Evolutionary conservation across 2,888 invertebrate genomes (phyloP), one percentile per base, ranked within the genome.

Genomic region (Diplazon laetatorius): DNA sequence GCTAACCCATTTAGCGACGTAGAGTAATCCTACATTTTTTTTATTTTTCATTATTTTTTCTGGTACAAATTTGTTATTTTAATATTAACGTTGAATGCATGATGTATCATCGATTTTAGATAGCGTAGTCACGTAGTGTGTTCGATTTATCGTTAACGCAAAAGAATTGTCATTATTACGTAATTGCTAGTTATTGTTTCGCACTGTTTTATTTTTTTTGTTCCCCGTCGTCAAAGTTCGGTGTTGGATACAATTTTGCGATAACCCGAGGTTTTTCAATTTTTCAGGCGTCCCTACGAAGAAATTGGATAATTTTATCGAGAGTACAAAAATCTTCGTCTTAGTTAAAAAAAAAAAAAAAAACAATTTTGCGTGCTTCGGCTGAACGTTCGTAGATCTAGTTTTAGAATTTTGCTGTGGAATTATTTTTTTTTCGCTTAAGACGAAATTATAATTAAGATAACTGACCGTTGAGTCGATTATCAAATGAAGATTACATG

Each of bases 201-300:
- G 30, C 30, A 14, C 14, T 10, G 55, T 16, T 50, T 14, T 59
- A 8, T 59, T 59, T 18, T 3, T 16, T 1, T 1, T 44, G 1
- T 14, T 48, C 14, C 12, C 2, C 37, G 35, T 39, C 16, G 50
- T 22, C 20, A 4, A 25, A 46, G 35, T 3, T 14, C 30, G 16
- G 20, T n/a, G n/a, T n/a, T n/a, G n/a, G n/a, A n/a, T n/a, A 22
- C 16, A 30, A 1, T 30, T 25, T 18, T 57, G 48, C 57, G 73
- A 65, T 74, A 68, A 74, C 60, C 12, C 37, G 18, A 75, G 35
- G 18, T 75, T 69, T 62, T 62, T 55, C 5, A 14, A 30, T 71
- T 55, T 78, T 75, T 55, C 78, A 78, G 78, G 70, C 65, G 69
- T 46, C 78, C 74, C 16, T 78, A 74, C 18, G 70, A 78, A 70